A percentile compares a stretch with the other conserved stretches of the same genome.
phyloP scores from a whole-genome alignment of 2,797 vertebrate genomes.

The Erethizon dorsatum region DNA sequence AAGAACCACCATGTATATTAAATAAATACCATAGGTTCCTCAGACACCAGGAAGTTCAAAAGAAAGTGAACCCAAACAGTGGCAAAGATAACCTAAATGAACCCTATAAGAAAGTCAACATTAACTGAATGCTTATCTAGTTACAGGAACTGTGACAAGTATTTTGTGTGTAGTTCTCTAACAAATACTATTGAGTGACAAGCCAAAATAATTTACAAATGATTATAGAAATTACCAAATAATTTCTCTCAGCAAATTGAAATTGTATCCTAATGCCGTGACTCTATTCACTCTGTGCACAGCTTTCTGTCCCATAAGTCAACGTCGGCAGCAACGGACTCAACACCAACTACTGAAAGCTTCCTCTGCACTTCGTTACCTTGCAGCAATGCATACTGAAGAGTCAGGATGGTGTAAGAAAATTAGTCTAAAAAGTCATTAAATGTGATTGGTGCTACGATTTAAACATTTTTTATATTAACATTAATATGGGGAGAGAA shows the following conservation, averaged over 20 bases:
- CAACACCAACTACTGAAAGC: not conserved
- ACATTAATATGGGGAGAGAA: not conserved
- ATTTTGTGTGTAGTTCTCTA: not conserved
- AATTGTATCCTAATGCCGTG: not conserved
- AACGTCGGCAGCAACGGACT: not conserved
- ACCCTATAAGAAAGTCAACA: not conserved
- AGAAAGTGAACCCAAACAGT: not conserved
- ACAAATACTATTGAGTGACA: not conserved
- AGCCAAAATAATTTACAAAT: conserved; percentile 2
- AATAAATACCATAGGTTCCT: not conserved
- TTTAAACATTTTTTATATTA: not conserved
- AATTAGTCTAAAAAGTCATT: not conserved
- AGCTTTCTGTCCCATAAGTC: not conserved
- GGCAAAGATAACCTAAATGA: not conserved
- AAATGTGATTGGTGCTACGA: not conserved
- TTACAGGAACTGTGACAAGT: not conserved
- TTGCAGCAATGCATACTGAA: not conserved
- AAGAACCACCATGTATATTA: not conserved
- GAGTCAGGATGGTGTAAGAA: not conserved
- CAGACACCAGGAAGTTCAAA: not conserved
- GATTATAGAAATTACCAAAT: conserved; percentile 28
- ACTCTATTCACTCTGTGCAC: not conserved
- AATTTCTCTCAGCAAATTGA: not conserved
- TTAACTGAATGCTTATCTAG: not conserved
- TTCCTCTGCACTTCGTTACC: not conserved